Evolutionary conservation across 2,888 invertebrate genomes (phyloP), one percentile per base, ranked within the genome.

Genomic region (Andrena trimmerana): DNA sequence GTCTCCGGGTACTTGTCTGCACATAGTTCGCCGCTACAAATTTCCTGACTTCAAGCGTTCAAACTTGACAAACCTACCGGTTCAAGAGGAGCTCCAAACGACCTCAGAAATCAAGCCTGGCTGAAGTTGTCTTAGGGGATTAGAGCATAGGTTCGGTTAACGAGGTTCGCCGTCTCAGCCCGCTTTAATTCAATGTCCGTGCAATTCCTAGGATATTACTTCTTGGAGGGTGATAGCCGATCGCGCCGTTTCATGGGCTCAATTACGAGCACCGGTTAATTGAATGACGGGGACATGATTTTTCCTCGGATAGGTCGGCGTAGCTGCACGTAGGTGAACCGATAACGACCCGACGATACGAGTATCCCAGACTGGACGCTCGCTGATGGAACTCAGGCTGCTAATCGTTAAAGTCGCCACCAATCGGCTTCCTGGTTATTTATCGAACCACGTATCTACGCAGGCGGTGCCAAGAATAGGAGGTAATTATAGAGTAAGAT

Each of bases 251-350:
- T 60, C 52, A 10, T 16, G 16, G 42, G 29, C 8, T 20, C 27
- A 13, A 59, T 74, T 59, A 16, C 20, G 42, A 20, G 48, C 48
- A 7, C 42, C 52, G 68, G 75, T 84, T 84, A 84, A 84, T 84
- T 54, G 84, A 79, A 79, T 54, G 73, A 73, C 31, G 4, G 24
- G 42, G 20, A n/a, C 24, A 24, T 24, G n/a, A 71, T 72, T 81
- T 73, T 73, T 52, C 24, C 33, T 16, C 5, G 54, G 59, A 50
- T 31, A 59, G n/a, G 57, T 33, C 29, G 27, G 24, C 66, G 16
- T 78, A 78, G 74, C 67, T 81, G 83, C 78, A 77, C 78, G 81
- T 85, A 88, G 72, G 86, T 78, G 81, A 88, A 78, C 76, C 80
- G 69, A 79, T 78, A 84, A 80, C 84, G 50, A 83, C 59, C 59